Evolutionary conservation across 2,888 invertebrate species (phyloP), one percentile per base, ranked within the genome.

Genomic region (Troilus luridus): DNA sequence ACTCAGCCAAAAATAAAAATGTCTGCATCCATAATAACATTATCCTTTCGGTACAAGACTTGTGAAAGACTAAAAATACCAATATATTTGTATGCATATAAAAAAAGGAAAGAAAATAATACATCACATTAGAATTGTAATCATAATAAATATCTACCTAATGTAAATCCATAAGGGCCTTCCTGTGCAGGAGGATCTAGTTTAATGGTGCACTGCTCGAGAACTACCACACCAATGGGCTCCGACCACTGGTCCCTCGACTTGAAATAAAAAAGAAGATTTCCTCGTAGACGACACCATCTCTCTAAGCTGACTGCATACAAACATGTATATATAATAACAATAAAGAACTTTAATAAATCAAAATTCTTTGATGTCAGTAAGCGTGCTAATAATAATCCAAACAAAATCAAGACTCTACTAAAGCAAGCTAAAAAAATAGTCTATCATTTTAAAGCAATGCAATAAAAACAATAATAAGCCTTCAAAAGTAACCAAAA

Each of bases 271-370:
- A 99, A 99, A 92, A 99, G 95, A 24, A 99, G 95, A 94, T 99
- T 99, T 92, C 99, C 99, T 93, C 98, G 96, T 72, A 99, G 95
- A 92, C 98, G 96, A 94, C 98, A 98, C 97, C 98, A 98, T 94
- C 97, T 95, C 94, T 97, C 97, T 93, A 96, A 95, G 94, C 96
- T 97, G 93, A 97, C 97, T 97, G 91, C 58, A 91, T 11, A 89
- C 3, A 54, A 24, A 24, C 7, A 41, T 41, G 19, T 41, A 77
- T 12, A 19, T 41, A 77, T 77, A 58, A 88, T 17, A 60, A 58
- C 9, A 58, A 58, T 58, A 56, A 14, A 19, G n/a, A 56, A 58
- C 5, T 14, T 17, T 2, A 77, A 77, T 77, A 24, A 77, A 41
- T 14, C 19, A 77, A 56, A n/a, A 56, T 21, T 14, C 21, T 19